phyloP scores from a whole-genome alignment of 2,797 vertebrate species.

The Phrynocephalus vlangalii region DNA sequence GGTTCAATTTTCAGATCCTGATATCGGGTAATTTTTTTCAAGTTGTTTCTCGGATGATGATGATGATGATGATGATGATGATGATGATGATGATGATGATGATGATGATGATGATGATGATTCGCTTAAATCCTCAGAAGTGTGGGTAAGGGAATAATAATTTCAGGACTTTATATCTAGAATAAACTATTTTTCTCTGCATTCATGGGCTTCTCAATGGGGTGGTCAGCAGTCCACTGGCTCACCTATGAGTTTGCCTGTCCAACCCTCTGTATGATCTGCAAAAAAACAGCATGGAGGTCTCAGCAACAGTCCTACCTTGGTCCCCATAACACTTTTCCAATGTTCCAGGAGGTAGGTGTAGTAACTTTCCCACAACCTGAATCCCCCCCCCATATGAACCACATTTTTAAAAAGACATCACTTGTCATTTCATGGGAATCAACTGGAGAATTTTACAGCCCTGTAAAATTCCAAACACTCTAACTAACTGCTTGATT shows the following conservation, averaged over 20 bases:
- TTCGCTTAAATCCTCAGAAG: too few relatives aligned
- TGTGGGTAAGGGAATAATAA: not conserved
- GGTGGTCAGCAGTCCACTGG: not conserved
- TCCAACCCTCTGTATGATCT: not conserved
- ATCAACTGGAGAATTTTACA: not conserved
- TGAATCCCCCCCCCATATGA: not conserved
- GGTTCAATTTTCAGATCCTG: too few relatives aligned
- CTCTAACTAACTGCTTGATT: not conserved
- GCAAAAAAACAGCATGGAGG: not conserved
- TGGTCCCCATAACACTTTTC: too few relatives aligned
- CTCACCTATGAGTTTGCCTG: not conserved
- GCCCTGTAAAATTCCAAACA: not conserved
- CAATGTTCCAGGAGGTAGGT: not conserved
- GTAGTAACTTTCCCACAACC: too few relatives aligned
- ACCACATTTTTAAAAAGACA: not conserved
- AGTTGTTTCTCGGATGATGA: too few relatives aligned
- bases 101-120: too few relatives aligned
- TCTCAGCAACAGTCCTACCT: not conserved
- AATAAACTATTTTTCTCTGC: not conserved
- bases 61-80: too few relatives aligned
- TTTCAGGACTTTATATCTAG: too few relatives aligned
- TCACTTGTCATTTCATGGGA: not conserved
- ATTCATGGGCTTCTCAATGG: not conserved
- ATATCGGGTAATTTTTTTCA: too few relatives aligned
- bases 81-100: too few relatives aligned